Conservation (phyloP, 1,140 invertebrate species). For the Phymorhynchus buccinoides region DNA sequence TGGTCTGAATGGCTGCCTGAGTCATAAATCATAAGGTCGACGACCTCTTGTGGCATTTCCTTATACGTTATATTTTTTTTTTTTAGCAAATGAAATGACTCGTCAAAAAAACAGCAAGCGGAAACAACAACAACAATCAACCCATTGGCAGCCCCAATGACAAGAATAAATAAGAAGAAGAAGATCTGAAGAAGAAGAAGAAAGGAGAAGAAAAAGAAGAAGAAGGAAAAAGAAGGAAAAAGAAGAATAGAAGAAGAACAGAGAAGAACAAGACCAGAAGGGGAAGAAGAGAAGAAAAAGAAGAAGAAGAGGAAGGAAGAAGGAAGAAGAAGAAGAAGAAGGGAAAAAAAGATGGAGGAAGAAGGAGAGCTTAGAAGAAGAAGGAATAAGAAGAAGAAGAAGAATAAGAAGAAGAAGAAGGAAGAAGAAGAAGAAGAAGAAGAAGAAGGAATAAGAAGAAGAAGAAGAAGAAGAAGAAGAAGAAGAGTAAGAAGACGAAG, state of each 20-base stretch:
- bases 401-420: no score
- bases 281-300: not conserved
- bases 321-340: not conserved
- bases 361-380: not conserved
- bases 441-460: not conserved
- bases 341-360: not conserved
- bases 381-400: not conserved
- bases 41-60: no score
- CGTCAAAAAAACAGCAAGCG: no score
- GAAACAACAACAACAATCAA: no score
- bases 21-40: no score
- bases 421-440: not conserved
- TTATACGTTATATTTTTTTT: no score
- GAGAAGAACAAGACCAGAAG: not conserved
- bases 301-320: not conserved
- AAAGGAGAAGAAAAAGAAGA: not conserved
- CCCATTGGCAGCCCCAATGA: no score
- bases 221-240: slow-evolving; percentile 1
- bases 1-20: no score
- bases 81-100: no score
- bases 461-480: not conserved
- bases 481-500: not conserved
- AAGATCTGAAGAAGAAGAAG: not conserved
- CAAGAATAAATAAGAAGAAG: no score
- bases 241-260: not conserved